Percentiles rank a stretch among this genome's conserved stretches.
Evolutionary conservation across 2,113 vertebrate genomes (phyloP).

Genomic region (Felis catus): DNA sequence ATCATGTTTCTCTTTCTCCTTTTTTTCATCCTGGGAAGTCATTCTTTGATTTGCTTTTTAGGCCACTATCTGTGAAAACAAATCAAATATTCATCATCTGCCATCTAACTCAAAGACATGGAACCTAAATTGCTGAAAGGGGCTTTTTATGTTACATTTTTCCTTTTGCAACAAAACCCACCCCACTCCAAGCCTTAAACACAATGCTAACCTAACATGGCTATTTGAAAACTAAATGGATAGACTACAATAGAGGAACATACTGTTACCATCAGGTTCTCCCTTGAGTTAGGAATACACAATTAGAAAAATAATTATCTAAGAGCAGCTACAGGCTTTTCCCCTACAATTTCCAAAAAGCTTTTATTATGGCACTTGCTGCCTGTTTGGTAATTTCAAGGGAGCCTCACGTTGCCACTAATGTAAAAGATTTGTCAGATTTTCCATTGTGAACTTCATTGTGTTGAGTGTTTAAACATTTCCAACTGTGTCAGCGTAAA

Average conservation of each 20-base stretch:
- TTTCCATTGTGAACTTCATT: conserved; percentile 54
- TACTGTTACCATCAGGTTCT: conserved; percentile 41
- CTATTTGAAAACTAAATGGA: conserved; percentile 60
- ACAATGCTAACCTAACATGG: conserved; percentile 12
- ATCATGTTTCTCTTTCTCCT: neutral
- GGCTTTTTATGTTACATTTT: conserved; percentile 50
- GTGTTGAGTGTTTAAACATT: conserved; percentile 68
- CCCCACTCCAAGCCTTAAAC: neutral
- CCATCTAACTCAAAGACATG: conserved; percentile 50
- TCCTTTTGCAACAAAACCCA: conserved; percentile 52
- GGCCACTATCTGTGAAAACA: conserved; percentile 65
- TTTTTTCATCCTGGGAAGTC: conserved; percentile 37
- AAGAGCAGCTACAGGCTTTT: conserved; percentile 10
- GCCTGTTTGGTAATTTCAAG: conserved; percentile 60
- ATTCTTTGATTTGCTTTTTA: conserved; percentile 64
- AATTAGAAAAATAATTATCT: conserved; percentile 64
- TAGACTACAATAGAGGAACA: conserved; percentile 26
- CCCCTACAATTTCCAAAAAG: conserved; percentile 43
- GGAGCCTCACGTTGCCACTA: neutral
- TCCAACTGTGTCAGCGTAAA: conserved; percentile 54
- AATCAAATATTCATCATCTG: conserved; percentile 70
- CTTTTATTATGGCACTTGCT: conserved; percentile 51
- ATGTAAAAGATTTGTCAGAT: conserved; percentile 55
- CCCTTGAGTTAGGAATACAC: conserved; percentile 1
- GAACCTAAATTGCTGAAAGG: conserved; percentile 52